A percentile compares a stretch with the other conserved stretches of the same genome.
phyloP scores from a whole-genome alignment of 2,797 vertebrate species.

The Notolabrus celidotus region DNA sequence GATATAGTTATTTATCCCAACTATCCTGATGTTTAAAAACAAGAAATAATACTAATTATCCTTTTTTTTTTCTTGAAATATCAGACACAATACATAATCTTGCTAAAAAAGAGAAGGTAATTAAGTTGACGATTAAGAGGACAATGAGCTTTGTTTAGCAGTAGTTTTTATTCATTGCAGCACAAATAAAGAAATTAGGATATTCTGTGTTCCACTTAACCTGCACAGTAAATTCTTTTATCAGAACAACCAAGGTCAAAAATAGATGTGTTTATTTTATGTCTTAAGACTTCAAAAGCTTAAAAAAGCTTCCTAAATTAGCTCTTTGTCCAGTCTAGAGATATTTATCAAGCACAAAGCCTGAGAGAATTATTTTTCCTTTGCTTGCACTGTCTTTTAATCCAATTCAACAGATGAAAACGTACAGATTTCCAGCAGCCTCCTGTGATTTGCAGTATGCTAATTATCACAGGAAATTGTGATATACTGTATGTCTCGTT shows the following conservation, averaged over 20 bases:
- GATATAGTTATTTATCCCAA: not conserved
- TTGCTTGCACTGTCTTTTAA: constrained; percentile 32
- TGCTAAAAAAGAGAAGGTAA: no score
- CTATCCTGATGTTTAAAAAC: no score
- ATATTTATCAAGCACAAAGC: constrained; percentile 17
- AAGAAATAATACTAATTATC: no score
- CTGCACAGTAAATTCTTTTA: constrained; percentile 1
- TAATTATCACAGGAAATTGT: constrained; percentile 42
- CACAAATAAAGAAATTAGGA: no score
- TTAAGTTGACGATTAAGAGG: not conserved
- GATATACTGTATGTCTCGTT: constrained; percentile 12
- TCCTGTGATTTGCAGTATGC: constrained; percentile 33
- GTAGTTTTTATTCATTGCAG: not conserved
- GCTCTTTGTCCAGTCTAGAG: constrained; percentile 8
- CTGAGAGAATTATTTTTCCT: constrained; percentile 15
- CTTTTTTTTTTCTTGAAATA: no score
- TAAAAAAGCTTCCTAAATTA: not conserved
- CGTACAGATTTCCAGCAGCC: constrained; percentile 1
- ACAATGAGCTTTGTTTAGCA: constrained; percentile 2
- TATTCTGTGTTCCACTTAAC: constrained; percentile 13
- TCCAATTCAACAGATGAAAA: constrained; percentile 27
- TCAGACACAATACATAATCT: no score
- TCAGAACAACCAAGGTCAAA: constrained; percentile 14
- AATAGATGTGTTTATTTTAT: constrained; percentile 6
- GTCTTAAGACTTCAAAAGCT: constrained; percentile 4